These are phyloP conservation scores for Acomys russatus DNA, from an alignment of 2,797 vertebrate species.

Conservation along the genomic window DNA sequence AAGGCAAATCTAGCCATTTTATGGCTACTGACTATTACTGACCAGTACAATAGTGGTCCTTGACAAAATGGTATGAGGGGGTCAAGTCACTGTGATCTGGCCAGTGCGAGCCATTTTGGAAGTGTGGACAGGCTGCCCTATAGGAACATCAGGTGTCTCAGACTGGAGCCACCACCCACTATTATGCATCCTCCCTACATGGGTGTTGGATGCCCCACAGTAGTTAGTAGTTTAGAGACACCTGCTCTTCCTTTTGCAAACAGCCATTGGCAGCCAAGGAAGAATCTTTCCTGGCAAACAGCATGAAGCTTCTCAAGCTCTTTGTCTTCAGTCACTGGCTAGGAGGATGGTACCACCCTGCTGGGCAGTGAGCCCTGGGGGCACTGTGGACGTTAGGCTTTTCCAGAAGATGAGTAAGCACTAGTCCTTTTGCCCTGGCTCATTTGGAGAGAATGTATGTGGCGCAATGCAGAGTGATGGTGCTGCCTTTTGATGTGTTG, in stretches of 20 bases:
- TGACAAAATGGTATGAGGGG: background rate
- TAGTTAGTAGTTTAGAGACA: background rate
- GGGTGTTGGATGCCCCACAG: background rate
- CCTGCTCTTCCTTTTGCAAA: background rate
- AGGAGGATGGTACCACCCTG: accelerated
- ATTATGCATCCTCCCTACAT: background rate
- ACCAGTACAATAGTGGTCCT: background rate
- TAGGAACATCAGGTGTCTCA: background rate
- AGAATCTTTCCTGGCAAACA: background rate
- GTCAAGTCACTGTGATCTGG: background rate
- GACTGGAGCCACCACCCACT: background rate
- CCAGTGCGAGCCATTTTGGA: background rate
- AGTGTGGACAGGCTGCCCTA: background rate
- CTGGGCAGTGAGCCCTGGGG: background rate
- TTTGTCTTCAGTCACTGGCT: background rate
- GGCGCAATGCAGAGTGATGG: background rate
- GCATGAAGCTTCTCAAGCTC: accelerated
- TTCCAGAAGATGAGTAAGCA: slow-evolving; percentile 44
- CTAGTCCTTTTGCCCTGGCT: slow-evolving; percentile 33
- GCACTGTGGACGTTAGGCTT: background rate
- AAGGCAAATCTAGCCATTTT: background rate
- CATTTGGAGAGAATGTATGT: background rate
- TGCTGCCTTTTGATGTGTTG: slow-evolving; percentile 79
- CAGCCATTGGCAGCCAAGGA: background rate
- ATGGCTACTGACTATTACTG: background rate